Conservation (phyloP, 53 echinoderm and acorn worm genomes). For the Stichopus horrens region DNA sequence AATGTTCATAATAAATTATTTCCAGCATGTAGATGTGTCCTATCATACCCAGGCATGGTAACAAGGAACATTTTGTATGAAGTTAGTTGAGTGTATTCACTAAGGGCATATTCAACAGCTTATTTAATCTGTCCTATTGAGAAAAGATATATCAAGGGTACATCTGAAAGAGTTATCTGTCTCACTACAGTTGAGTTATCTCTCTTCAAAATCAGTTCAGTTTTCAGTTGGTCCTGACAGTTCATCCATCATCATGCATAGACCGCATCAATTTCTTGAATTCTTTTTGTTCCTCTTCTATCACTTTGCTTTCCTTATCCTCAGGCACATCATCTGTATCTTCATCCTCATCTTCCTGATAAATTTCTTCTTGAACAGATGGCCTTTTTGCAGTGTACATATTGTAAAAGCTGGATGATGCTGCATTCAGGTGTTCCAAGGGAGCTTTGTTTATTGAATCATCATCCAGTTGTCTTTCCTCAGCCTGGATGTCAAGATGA, state of each 20-base stretch:
- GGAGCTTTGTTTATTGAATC: slow-evolving; percentile 42
- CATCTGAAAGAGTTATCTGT: too few relatives aligned
- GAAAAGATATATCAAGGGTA: too few relatives aligned
- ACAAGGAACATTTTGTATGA: too few relatives aligned
- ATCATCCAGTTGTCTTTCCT: slow-evolving; percentile 39
- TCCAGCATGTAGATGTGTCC: too few relatives aligned
- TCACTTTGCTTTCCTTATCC: background rate
- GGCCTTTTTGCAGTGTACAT: slow-evolving; percentile 4
- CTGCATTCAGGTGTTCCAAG: slow-evolving; percentile 24
- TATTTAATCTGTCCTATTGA: too few relatives aligned
- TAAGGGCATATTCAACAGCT: too few relatives aligned
- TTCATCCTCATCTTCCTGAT: slow-evolving; percentile 52
- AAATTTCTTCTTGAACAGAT: slow-evolving; percentile 23
- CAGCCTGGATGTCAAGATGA: background rate
- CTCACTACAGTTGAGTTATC: too few relatives aligned
- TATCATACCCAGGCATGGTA: too few relatives aligned
- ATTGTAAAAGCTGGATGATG: slow-evolving; percentile 14
- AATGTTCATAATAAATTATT: too few relatives aligned
- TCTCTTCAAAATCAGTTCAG: too few relatives aligned
- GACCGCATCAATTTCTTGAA: slow-evolving; percentile 56
- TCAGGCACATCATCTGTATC: slow-evolving; percentile 36
- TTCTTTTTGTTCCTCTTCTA: slow-evolving; percentile 44
- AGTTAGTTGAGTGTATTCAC: too few relatives aligned
- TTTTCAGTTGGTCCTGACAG: too few relatives aligned
- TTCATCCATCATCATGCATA: slow-evolving; percentile 46